Percentiles rank a stretch among this genome's conserved stretches.
phyloP scores from a whole-genome alignment of 2,888 invertebrate genomes.

The Acronicta alni region DNA sequence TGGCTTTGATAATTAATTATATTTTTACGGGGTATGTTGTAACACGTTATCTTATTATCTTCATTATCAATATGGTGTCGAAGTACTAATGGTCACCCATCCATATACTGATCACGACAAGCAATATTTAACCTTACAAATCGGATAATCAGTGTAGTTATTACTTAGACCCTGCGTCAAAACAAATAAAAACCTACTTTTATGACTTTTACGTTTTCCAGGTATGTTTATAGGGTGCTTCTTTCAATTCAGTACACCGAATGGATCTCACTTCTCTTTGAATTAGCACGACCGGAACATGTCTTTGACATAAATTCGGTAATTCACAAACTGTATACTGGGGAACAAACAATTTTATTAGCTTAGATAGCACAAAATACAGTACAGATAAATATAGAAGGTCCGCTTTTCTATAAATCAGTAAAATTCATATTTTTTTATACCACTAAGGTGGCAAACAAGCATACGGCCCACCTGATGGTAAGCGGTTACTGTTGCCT shows the following conservation, averaged over 20 bases:
- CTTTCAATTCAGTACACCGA: constrained; percentile 21
- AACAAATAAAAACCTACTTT: background rate
- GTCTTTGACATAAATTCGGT: constrained; percentile 49
- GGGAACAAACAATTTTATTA: constrained; percentile 56
- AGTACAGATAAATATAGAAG: constrained; percentile 3
- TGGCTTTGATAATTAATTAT: no score
- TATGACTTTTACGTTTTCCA: constrained; percentile 27
- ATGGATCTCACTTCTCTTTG: constrained; percentile 41
- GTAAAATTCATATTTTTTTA: background rate
- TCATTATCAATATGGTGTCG: no score
- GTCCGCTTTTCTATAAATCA: background rate
- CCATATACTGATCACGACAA: no score
- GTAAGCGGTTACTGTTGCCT: no score
- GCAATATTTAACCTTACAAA: no score
- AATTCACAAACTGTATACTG: constrained; percentile 44
- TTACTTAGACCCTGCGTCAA: no score
- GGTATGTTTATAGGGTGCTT: constrained; percentile 37
- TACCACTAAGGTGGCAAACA: no score
- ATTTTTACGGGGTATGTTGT: no score
- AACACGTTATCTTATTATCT: no score
- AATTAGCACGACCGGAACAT: constrained; percentile 43
- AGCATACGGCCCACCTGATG: no score
- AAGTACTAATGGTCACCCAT: no score
- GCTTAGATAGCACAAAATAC: constrained; percentile 46
- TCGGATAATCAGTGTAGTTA: no score